These are phyloP conservation scores for Hecatera dysodea DNA, from an alignment of 2,888 invertebrate genomes.

Conservation along the genomic window DNA sequence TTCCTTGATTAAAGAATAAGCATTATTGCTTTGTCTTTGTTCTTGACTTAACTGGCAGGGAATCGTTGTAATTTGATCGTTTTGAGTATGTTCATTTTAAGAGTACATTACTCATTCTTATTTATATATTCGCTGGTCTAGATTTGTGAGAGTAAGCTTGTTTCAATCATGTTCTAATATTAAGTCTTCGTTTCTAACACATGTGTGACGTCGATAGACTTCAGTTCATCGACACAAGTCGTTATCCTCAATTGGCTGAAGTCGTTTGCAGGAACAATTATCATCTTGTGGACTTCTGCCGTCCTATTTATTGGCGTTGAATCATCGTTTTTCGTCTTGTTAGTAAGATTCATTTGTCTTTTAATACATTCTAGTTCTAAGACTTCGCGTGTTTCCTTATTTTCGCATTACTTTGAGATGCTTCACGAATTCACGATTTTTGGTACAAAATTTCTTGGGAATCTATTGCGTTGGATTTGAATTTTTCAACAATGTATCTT, in stretches of 20 bases:
- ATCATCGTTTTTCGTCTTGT: constrained; percentile 78
- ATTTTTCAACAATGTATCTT: constrained; percentile 6
- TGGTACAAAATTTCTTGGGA: background rate
- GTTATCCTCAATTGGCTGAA: constrained; percentile 81
- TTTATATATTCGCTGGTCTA: constrained; percentile 38
- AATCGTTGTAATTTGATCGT: constrained; percentile 11
- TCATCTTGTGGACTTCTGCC: constrained; percentile 75
- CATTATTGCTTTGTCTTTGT: no score
- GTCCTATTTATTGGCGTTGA: constrained; percentile 76
- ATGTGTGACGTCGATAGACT: constrained; percentile 63
- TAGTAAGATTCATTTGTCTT: constrained; percentile 66
- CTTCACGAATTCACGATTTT: constrained; percentile 13
- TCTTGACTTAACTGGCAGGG: background rate
- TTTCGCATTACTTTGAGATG: constrained; percentile 17
- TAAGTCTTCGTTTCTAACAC: constrained; percentile 52
- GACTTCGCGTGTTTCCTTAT: constrained; percentile 13
- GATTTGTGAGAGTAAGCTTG: constrained; percentile 28
- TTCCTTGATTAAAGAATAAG: background rate
- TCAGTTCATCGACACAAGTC: constrained; percentile 82
- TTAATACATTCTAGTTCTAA: constrained; percentile 15
- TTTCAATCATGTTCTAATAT: constrained; percentile 59
- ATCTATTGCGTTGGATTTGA: background rate
- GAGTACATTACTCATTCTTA: constrained; percentile 32
- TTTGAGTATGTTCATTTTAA: constrained; percentile 3
- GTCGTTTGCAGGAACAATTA: constrained; percentile 82